Base-by-base conservation (phyloP, 2,113 vertebrate species). In the Hydrochoerus hydrochaeris region DNA sequence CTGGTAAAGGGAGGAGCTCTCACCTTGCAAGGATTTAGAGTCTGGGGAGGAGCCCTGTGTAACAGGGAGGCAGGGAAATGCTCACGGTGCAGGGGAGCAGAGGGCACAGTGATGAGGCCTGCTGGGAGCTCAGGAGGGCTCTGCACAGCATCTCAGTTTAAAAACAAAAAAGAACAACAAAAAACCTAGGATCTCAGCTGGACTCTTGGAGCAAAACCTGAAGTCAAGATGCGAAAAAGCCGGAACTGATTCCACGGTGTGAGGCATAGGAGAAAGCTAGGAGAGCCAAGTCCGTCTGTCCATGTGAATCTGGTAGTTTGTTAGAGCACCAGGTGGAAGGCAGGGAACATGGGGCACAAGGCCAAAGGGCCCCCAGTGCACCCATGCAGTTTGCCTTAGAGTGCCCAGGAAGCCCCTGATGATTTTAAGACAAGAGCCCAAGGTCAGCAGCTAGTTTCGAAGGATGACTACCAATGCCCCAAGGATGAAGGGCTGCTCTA, bases 41-140 rank as follows among this genome's bases (percentile, higher is more conserved):
- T 22, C 2, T 28, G 14, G 35, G 28, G 9, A 41, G 28, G 83
- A 41, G 22, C 35, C 52, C 4, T 58, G 30, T 16, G 3, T 52
- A 28, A 14, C 3, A 17, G 41, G 26, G 4, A 54, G 49, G 26
- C 54, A 14, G 52, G 30, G 41, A 32, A 6, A 32, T 20, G 26
- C 26, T 46, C 38, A 12, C 11, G 46, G 26, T 17, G 35, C 10
- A 20, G 38, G 32, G 32, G 9, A 69, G 38, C n/a, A 10, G 9
- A n/a, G 26, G 16, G 14, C 46, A 38, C 8, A 49, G 46, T 11
- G 46, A 0, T 0, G 26, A 35, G 26, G 46, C 24, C 38, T 0
- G 5, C 26, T 41, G 20, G 6, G 12, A 20, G n/a, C 41, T n/a
- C 52, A 69, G 63, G 26, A 7, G 62, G 9, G 4, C 7, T 75